Evolutionary conservation across 2,888 invertebrate species (phyloP).

Genomic region (Epistrophe grossulariae): DNA sequence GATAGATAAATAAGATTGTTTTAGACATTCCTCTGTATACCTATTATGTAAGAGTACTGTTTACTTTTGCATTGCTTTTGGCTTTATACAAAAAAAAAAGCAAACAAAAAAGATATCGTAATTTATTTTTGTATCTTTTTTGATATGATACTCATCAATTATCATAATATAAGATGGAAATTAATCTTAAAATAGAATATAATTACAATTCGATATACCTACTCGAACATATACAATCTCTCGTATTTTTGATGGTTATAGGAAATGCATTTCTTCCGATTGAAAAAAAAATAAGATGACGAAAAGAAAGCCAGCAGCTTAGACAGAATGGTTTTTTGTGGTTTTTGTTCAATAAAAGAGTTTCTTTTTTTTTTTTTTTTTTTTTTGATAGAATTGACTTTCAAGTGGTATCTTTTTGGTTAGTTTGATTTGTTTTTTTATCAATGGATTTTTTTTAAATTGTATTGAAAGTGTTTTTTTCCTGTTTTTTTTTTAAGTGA

Average conservation of each 20-base stretch:
- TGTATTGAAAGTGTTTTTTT: slow-evolving; percentile 44
- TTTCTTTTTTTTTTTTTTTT: not conserved
- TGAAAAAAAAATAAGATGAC: not conserved
- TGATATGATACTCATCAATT: slow-evolving; percentile 26
- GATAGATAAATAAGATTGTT: slow-evolving; percentile 60
- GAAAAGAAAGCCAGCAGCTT: slow-evolving; percentile 27
- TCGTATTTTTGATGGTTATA: slow-evolving; percentile 28
- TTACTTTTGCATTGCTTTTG: slow-evolving; percentile 52
- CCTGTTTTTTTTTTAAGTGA: slow-evolving; percentile 23
- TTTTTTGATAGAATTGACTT: slow-evolving; percentile 33
- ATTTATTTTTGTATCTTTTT: not conserved
- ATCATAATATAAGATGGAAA: not conserved
- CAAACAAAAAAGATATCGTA: slow-evolving; percentile 37
- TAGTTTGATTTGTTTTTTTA: slow-evolving; percentile 43
- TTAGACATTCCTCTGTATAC: slow-evolving; percentile 6
- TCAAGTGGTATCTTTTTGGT: slow-evolving; percentile 54
- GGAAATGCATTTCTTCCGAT: slow-evolving; percentile 39
- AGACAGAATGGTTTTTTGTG: slow-evolving; percentile 39
- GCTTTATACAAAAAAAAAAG: slow-evolving; percentile 32
- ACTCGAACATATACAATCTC: not conserved
- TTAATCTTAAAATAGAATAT: slow-evolving; percentile 65
- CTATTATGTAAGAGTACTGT: not conserved
- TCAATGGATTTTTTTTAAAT: slow-evolving; percentile 35
- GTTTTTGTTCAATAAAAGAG: slow-evolving; percentile 24
- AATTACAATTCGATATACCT: slow-evolving; percentile 61